Evolutionary conservation across 1,140 invertebrate genomes (phyloP), one percentile per base, ranked within the genome.

Genomic region (Lordiphosa clarofinis): DNA sequence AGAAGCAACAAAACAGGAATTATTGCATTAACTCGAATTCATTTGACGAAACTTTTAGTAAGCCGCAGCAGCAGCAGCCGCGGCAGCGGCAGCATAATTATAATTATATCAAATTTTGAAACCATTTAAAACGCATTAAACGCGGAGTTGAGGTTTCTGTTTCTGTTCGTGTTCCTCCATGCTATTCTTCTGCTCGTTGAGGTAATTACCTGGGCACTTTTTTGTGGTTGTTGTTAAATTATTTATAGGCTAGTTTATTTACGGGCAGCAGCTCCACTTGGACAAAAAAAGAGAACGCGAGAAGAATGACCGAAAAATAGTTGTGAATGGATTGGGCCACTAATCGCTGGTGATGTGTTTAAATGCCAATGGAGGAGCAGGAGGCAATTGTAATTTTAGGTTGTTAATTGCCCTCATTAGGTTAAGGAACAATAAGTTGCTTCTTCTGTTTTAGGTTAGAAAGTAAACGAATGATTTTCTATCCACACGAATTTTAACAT

Each of bases 121-220:
- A 84, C 78, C 78, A 84, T 84, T 84, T 84, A 84, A 84, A 84
- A 84, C 78, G 79, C 78, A 84, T 84, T 84, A 84, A 84, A 84
- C 70, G 78, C 78, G 15, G 21, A 43, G n/a, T 38, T 24, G 36
- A 37, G 36, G 33, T 36, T 49, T 35, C 4, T 24, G 11, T n/a
- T 21, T 15, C 43, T 7, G 6, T 44, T 15, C 7, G 4, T 46
- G 43, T 10, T 11, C 21, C 43, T 9, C 33, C 10, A 21, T 21
- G 37, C n/a, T 15, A 38, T 52, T 52, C 19, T 19, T 13, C 36
- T 10, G 9, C 15, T 56, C 31, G 39, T 56, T 44, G 52, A 42
- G 57, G 58, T 82, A 84, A 82, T 81, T 78, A 78, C 63, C 57
- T 58, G 53, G 53, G 50, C 55, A 82, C 70, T 56, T 70, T 68